phyloP scores from a whole-genome alignment of 2,113 vertebrate species.

The Hydrochoerus hydrochaeris region DNA sequence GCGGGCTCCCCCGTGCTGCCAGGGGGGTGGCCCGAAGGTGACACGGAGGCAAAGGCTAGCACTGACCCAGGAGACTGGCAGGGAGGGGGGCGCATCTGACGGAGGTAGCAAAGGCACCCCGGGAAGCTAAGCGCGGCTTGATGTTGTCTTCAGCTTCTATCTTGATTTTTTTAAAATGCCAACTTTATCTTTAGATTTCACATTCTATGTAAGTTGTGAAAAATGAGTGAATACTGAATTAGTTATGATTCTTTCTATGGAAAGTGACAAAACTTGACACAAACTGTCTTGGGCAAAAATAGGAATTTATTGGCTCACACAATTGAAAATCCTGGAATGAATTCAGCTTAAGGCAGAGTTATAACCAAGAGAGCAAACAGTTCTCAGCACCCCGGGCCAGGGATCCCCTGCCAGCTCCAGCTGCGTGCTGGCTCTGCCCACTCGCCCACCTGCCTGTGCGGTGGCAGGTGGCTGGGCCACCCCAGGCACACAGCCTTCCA shows the following conservation, averaged over 20 bases:
- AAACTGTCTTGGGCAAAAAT: slow-evolving; percentile 73
- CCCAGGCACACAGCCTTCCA: neutral
- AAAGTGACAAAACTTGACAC: slow-evolving; percentile 65
- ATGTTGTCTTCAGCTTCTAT: neutral
- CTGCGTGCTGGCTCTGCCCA: rapidly evolving
- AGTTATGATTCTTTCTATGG: slow-evolving; percentile 49
- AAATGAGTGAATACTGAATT: slow-evolving; percentile 46
- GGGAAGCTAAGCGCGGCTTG: too few relatives aligned
- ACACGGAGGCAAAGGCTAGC: neutral
- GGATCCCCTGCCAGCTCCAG: neutral
- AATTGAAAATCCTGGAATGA: neutral
- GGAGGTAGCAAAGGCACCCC: rapidly evolving
- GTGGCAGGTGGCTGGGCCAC: neutral
- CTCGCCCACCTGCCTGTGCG: neutral
- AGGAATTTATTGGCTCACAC: slow-evolving; percentile 52
- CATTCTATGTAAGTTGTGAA: slow-evolving; percentile 41
- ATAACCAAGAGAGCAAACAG: neutral
- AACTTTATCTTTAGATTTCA: slow-evolving; percentile 53
- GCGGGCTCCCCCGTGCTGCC: rapidly evolving
- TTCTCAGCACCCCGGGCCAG: neutral
- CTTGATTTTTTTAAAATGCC: neutral
- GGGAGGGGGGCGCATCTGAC: too few relatives aligned
- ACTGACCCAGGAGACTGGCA: too few relatives aligned
- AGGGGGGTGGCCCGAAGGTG: neutral
- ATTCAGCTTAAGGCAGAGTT: slow-evolving; percentile 11